Evolutionary conservation across 2,797 vertebrate genomes (phyloP).

Genomic region (Lagorchestes hirsutus): DNA sequence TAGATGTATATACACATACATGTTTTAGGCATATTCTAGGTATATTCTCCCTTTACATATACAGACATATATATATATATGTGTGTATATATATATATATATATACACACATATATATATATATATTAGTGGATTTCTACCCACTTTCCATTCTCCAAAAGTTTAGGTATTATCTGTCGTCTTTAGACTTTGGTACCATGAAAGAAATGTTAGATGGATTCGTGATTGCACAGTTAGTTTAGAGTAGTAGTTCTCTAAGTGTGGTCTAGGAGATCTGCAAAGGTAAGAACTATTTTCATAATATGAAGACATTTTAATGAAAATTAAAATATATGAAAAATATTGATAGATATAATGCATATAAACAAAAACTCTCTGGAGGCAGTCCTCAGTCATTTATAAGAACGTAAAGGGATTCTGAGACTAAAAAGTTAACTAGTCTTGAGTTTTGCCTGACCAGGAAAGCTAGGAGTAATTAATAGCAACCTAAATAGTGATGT

Average conservation of each 20-base stretch:
- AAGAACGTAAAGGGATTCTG: background rate
- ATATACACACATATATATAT: background rate
- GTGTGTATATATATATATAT: too few relatives aligned
- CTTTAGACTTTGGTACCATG: background rate
- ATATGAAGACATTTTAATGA: background rate
- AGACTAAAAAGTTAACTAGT: background rate
- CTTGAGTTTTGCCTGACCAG: background rate
- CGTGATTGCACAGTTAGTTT: background rate
- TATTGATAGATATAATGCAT: background rate
- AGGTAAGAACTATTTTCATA: background rate
- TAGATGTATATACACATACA: background rate
- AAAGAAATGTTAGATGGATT: background rate
- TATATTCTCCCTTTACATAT: background rate
- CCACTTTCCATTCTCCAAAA: background rate
- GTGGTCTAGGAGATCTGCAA: background rate
- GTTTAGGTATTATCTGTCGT: background rate
- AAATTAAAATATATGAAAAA: background rate
- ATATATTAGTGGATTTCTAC: background rate
- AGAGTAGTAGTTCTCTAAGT: background rate
- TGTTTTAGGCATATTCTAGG: background rate
- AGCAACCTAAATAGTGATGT: constrained; percentile 82
- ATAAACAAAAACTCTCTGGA: background rate
- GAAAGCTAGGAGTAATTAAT: constrained; percentile 78
- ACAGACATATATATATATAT: too few relatives aligned
- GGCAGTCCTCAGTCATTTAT: background rate